These are phyloP conservation scores for Periparus ater DNA, from an alignment of 2,797 vertebrate genomes.

Conservation along the genomic window DNA sequence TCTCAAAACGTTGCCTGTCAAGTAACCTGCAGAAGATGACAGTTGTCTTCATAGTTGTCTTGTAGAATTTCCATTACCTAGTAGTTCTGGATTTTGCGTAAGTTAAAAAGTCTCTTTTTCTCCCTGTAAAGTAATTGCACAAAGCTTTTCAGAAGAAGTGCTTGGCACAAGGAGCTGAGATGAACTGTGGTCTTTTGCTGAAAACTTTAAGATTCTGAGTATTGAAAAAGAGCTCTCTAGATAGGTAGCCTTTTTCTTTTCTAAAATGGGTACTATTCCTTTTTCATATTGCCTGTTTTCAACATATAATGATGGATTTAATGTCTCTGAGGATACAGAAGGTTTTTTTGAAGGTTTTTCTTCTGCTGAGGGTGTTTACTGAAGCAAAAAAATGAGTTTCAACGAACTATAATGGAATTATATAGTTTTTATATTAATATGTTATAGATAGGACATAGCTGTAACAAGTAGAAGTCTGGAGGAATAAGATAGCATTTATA, in stretches of 20 bases:
- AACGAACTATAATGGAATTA: not conserved
- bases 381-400: not conserved
- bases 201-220: not conserved
- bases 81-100: not conserved
- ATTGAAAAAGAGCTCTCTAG: not conserved
- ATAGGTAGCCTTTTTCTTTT: not conserved
- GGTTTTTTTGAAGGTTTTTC: not conserved
- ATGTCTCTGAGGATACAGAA: not conserved
- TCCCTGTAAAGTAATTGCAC: not conserved
- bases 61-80: not conserved
- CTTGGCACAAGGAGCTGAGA: not conserved
- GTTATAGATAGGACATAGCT: not conserved
- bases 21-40: not conserved
- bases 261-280: not conserved
- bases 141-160: not conserved
- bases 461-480: not conserved
- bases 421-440: not conserved
- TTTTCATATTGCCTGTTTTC: not conserved
- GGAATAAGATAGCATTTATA: conserved; percentile 6
- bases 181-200: not conserved
- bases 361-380: not conserved
- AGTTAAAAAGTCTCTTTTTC: not conserved
- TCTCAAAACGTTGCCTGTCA: not conserved
- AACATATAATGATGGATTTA: not conserved
- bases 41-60: not conserved